These are phyloP conservation scores for Mola mola DNA, from an alignment of 2,113 vertebrate genomes.

Conservation along the genomic window DNA sequence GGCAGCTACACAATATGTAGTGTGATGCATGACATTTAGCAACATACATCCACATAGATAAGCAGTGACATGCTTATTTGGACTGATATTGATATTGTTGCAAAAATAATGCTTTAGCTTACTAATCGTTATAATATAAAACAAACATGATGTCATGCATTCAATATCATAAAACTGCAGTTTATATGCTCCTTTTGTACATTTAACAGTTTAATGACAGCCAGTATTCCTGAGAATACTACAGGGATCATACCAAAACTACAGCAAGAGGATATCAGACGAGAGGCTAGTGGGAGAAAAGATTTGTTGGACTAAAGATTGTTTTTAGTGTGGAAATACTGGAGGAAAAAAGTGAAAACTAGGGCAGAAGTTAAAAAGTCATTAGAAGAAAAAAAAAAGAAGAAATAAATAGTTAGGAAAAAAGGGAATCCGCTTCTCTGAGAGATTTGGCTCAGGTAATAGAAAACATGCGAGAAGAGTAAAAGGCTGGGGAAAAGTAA, in stretches of 20 bases:
- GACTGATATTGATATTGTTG: constrained; percentile 38
- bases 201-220: constrained; percentile 67
- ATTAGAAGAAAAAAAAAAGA: constrained; percentile 33
- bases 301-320: constrained; percentile 77
- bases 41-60: constrained; percentile 42
- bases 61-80: constrained; percentile 63
- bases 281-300: constrained; percentile 50
- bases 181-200: neutral
- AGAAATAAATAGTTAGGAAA: constrained; percentile 66
- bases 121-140: constrained; percentile 2
- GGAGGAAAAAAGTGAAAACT: constrained; percentile 77
- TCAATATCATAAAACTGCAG: constrained; percentile 10
- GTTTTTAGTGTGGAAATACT: constrained; percentile 58
- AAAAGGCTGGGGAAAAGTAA: constrained; percentile 61
- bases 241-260: constrained; percentile 81
- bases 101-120: constrained; percentile 1
- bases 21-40: constrained; percentile 40
- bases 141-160: constrained; percentile 17
- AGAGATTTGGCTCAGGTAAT: constrained; percentile 50
- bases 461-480: constrained; percentile 74
- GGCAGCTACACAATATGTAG: constrained; percentile 31
- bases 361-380: constrained; percentile 69
- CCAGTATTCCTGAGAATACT: constrained; percentile 86
- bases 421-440: constrained; percentile 45
- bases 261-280: constrained; percentile 79